Conservation (phyloP, 2,888 invertebrate species). For the Drosophila siamana region DNA sequence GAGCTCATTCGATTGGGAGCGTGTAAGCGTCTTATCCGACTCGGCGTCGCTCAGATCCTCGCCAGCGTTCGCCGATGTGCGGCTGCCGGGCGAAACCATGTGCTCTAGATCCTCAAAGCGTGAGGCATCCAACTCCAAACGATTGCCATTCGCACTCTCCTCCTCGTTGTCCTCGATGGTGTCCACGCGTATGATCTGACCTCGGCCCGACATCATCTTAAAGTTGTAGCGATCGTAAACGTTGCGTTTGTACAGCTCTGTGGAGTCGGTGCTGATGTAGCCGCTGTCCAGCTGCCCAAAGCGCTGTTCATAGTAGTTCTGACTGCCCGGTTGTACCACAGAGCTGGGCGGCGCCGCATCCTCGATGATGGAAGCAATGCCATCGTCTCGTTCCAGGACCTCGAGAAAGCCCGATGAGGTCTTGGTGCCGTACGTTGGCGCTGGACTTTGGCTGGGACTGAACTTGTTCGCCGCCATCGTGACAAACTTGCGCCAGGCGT, state of each 20-base stretch:
- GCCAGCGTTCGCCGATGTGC: slow-evolving; percentile 37
- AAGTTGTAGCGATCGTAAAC: slow-evolving; percentile 85
- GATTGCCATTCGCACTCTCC: slow-evolving; percentile 47
- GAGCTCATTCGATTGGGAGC: slow-evolving; percentile 62
- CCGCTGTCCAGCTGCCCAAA: slow-evolving; percentile 90
- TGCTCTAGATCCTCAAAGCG: slow-evolving; percentile 80
- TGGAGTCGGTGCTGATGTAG: slow-evolving; percentile 93
- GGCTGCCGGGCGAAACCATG: slow-evolving; percentile 69
- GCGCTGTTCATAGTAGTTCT: slow-evolving; percentile 83
- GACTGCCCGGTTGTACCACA: slow-evolving; percentile 75
- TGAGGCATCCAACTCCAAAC: slow-evolving; percentile 65
- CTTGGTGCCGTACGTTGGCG: slow-evolving; percentile 80
- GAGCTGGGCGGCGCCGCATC: slow-evolving; percentile 71
- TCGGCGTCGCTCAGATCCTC: slow-evolving; percentile 79
- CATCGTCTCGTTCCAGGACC: slow-evolving; percentile 81
- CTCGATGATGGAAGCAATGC: slow-evolving; percentile 84
- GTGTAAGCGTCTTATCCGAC: slow-evolving; percentile 81
- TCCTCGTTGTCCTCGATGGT: slow-evolving; percentile 83
- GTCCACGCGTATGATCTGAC: slow-evolving; percentile 82
- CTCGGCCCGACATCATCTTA: slow-evolving; percentile 80
- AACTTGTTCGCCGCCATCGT: slow-evolving; percentile 85
- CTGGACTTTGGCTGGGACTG: slow-evolving; percentile 84
- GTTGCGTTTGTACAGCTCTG: slow-evolving; percentile 87
- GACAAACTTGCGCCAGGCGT: slow-evolving; percentile 85
- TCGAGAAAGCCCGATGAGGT: slow-evolving; percentile 73